These are phyloP conservation scores for Aquatica leii DNA, from an alignment of 2,888 invertebrate genomes.

Conservation along the genomic window DNA sequence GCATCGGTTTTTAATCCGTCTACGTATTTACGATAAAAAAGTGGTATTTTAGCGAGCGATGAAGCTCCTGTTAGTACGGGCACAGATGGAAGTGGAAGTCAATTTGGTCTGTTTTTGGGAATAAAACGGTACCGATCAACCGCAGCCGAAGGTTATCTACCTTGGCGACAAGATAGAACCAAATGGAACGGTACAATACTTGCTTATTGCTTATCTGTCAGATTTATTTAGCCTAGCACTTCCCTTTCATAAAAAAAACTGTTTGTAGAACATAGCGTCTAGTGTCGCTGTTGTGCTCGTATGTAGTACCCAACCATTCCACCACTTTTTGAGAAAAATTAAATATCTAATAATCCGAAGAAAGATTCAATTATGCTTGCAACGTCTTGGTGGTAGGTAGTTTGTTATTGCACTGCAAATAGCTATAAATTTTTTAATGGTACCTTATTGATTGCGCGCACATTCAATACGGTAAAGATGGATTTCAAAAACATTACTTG, in stretches of 20 bases:
- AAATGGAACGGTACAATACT: slow-evolving; percentile 72
- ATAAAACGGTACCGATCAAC: slow-evolving; percentile 60
- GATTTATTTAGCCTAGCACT: slow-evolving; percentile 44
- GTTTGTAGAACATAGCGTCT: slow-evolving; percentile 5
- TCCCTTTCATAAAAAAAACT: background rate
- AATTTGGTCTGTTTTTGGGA: slow-evolving; percentile 55
- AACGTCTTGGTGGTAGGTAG: slow-evolving; percentile 11
- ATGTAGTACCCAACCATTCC: slow-evolving; percentile 3
- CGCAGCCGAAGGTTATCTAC: slow-evolving; percentile 82
- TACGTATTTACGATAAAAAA: slow-evolving; percentile 25
- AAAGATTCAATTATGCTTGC: slow-evolving; percentile 14
- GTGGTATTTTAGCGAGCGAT: slow-evolving; percentile 56
- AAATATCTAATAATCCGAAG: too few relatives aligned
- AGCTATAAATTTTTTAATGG: slow-evolving; percentile 12
- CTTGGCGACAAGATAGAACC: slow-evolving; percentile 83
- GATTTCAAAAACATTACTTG: slow-evolving; percentile 14
- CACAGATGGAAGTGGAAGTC: slow-evolving; percentile 58
- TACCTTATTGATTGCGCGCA: slow-evolving; percentile 17
- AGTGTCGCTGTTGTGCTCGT: slow-evolving; percentile 6
- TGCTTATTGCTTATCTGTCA: too few relatives aligned
- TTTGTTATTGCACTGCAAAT: slow-evolving; percentile 14
- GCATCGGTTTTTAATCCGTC: slow-evolving; percentile 8
- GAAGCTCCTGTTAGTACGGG: slow-evolving; percentile 53
- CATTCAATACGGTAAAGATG: slow-evolving; percentile 10
- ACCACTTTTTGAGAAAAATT: background rate